Percentiles rank a stretch among this genome's conserved stretches.
phyloP scores from a whole-genome alignment of 2,888 invertebrate species.

The Daptonema setosum region DNA sequence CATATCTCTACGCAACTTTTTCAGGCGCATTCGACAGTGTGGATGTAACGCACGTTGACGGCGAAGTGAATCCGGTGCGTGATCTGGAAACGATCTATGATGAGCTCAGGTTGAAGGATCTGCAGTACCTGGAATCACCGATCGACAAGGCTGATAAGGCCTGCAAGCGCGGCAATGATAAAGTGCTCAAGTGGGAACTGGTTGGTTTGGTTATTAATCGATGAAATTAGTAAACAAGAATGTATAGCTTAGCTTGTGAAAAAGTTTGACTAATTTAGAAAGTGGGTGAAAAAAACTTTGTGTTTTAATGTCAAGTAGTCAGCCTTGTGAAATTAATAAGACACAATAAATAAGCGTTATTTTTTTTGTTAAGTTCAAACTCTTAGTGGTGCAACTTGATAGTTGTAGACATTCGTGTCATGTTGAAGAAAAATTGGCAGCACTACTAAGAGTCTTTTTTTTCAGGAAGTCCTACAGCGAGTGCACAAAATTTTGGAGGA shows the following conservation, averaged over 20 bases:
- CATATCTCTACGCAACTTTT: neutral
- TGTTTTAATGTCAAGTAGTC: no score
- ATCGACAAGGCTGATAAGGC: constrained; percentile 66
- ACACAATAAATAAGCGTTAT: no score
- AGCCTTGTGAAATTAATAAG: no score
- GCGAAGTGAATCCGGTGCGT: constrained; percentile 85
- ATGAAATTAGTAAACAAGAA: no score
- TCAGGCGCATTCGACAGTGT: constrained; percentile 68
- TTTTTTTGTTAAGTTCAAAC: no score
- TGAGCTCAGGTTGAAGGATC: constrained; percentile 71
- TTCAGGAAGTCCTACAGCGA: constrained; percentile 61
- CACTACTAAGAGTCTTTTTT: no score
- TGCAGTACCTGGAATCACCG: constrained; percentile 57
- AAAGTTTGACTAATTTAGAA: no score
- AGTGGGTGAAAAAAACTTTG: no score
- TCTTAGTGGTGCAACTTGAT: no score
- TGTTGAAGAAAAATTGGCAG: no score
- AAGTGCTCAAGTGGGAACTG: constrained; percentile 81
- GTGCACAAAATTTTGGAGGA: constrained; percentile 60
- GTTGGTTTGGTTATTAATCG: constrained; percentile 40
- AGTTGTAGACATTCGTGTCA: no score
- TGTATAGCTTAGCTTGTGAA: no score
- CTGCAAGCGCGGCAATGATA: constrained; percentile 57
- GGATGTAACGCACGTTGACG: constrained; percentile 91
- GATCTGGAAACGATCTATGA: constrained; percentile 89